These are phyloP conservation scores for Caenorhabditis imperialis DNA, from an alignment of 2,888 invertebrate genomes.

Conservation along the genomic window DNA sequence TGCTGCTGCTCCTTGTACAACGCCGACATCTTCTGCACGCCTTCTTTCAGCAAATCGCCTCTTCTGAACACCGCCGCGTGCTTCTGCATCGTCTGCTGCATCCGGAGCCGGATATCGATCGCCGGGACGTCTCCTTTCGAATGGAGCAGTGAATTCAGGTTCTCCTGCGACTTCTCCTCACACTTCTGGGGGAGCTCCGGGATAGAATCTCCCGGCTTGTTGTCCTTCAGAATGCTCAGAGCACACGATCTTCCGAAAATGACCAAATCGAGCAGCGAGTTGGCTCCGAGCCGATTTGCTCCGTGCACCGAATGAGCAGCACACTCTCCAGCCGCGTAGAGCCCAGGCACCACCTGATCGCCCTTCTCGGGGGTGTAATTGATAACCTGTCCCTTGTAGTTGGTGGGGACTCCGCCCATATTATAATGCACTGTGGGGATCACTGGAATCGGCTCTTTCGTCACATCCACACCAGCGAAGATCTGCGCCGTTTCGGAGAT, in stretches of 20 bases:
- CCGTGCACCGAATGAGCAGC: constrained; percentile 97
- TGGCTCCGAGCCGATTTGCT: constrained; percentile 97
- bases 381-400: constrained; percentile 89
- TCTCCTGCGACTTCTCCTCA: constrained; percentile 92
- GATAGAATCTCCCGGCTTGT: constrained; percentile 87
- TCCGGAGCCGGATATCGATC: constrained; percentile 88
- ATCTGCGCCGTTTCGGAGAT: constrained; percentile 99
- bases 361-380: constrained; percentile 68
- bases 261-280: constrained; percentile 96
- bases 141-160: constrained; percentile 84
- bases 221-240: constrained; percentile 77
- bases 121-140: constrained; percentile 81
- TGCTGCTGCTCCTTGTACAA: constrained; percentile 85
- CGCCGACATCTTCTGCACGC: constrained; percentile 85
- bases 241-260: constrained; percentile 98
- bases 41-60: constrained; percentile 87
- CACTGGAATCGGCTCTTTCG: constrained; percentile 96
- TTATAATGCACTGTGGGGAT: constrained; percentile 99
- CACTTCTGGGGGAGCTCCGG: constrained; percentile 87
- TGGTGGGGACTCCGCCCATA: constrained; percentile 99
- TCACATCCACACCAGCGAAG: constrained; percentile 98
- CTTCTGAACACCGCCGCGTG: constrained; percentile 98
- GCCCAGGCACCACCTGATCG: constrained; percentile 85
- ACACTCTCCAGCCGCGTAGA: constrained; percentile 95
- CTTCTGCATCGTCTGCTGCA: constrained; percentile 97